Conservation (phyloP, 2,113 vertebrate genomes). For the Azemiops feae region DNA sequence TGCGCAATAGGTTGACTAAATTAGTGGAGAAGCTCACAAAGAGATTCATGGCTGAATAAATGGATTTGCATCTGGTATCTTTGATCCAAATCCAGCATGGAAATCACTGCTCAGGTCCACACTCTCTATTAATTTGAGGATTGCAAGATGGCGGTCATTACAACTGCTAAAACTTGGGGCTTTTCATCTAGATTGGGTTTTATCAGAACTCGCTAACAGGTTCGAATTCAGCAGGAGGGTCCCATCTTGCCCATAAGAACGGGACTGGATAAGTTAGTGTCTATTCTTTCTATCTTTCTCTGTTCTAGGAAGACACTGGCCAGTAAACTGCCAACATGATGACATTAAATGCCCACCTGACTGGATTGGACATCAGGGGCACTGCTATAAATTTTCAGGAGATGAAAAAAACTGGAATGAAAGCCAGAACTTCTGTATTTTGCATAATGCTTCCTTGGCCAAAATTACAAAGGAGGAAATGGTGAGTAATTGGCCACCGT, state of each 20-base stretch:
- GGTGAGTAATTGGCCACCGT: neutral
- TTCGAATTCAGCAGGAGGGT: neutral
- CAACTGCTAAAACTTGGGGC: neutral
- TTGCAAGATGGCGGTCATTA: neutral
- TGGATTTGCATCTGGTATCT: neutral
- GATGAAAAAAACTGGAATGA: neutral
- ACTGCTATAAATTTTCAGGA: neutral
- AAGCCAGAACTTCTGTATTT: neutral
- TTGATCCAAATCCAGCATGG: neutral
- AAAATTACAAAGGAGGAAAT: neutral
- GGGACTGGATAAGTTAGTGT: neutral
- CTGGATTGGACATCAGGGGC: neutral
- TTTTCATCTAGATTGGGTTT: neutral
- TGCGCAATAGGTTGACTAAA: neutral
- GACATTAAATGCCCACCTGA: neutral
- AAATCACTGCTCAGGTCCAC: neutral
- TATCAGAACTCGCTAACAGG: neutral
- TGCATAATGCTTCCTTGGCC: neutral
- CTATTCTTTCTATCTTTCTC: neutral
- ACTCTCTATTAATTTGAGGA: neutral
- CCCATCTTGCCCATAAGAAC: neutral
- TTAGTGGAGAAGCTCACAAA: neutral
- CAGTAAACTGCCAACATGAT: accelerated
- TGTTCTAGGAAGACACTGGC: neutral
- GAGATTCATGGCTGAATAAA: neutral